Conservation (phyloP, 2,113 vertebrate genomes). For the Lethenteron reissneri region DNA sequence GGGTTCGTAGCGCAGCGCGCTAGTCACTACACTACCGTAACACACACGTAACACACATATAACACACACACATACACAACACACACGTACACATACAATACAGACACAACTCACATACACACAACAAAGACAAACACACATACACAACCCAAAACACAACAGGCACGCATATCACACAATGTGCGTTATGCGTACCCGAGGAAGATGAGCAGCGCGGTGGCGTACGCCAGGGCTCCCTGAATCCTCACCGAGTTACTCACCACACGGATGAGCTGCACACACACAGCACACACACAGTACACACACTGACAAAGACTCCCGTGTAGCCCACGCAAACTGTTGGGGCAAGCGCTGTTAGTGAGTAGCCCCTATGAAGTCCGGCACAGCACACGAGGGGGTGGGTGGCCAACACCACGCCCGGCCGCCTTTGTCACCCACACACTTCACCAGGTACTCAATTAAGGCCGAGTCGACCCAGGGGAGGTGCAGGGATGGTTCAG, state of each 20-base stretch:
- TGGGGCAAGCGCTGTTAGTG: not conserved
- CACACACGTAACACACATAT: not conserved
- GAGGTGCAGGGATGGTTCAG: too few species aligned
- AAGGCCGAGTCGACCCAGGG: too few species aligned
- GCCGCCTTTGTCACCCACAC: not conserved
- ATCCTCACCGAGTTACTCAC: conserved; percentile 79
- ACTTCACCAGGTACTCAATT: too few species aligned
- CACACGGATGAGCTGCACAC: conserved; percentile 60
- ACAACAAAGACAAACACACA: not conserved
- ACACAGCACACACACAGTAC: not conserved
- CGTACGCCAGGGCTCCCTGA: conserved; percentile 59
- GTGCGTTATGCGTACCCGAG: conserved; percentile 46
- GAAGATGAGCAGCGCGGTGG: conserved; percentile 69
- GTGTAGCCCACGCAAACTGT: not conserved
- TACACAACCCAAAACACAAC: not conserved
- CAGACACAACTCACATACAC: not conserved
- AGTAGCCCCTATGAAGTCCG: not conserved
- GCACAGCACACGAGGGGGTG: not conserved
- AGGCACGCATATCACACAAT: not conserved
- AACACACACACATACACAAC: conserved; percentile 6
- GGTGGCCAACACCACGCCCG: not conserved
- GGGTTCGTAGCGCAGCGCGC: too few species aligned
- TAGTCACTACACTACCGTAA: not conserved
- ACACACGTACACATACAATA: not conserved
- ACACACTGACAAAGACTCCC: not conserved